Base-by-base conservation (phyloP, 1,140 invertebrate genomes). In the Chironomus tepperi region DNA sequence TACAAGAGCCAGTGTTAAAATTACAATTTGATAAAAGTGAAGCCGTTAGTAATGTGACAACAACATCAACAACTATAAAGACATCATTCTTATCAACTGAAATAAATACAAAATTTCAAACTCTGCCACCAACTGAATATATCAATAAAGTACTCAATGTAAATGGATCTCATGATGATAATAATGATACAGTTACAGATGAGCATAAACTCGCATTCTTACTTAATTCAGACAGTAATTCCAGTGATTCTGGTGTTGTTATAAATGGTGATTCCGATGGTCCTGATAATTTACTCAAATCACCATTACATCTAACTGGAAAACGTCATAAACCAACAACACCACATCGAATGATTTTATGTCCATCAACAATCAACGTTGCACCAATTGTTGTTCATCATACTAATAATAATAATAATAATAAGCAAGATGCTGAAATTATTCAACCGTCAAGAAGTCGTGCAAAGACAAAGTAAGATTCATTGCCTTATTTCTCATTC, bases 191-290 rank as follows among this genome's bases (percentile, higher is more conserved):
- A 73, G 57, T 21, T 34, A 34, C 19, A 42, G 24, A n/a, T 64
- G 65, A 73, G 16, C 70, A 15, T 42, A 73, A 74, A 7, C 15
- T 3, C 75, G 73, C 0, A 34, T 65, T 77, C 75, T 75, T 76
- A 75, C 65, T 79, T 57, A 80, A 81, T 18, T 77, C 80, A 73
- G 81, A 82, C 74, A 81, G 77, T 74, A 82, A 81, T 76, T 82
- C 81, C 73, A 81, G 81, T 73, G 81, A 82, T 75, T 82, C 81
- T 77, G 81, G 81, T 5, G 79, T 82, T 10, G 81, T 80, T 57
- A 80, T 78, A 57, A 76, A 77, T 75, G 19, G 74, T 21, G 65
- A 70, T 70, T 70, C 19, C 9, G 16, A 70, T 21, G 19, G 47
- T 57, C 12, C 47, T 57, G 47, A 57, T 57, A n/a, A 57, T 57